These are phyloP conservation scores for Pararge aegeria DNA, from an alignment of 1,140 invertebrate species.

Conservation along the genomic window DNA sequence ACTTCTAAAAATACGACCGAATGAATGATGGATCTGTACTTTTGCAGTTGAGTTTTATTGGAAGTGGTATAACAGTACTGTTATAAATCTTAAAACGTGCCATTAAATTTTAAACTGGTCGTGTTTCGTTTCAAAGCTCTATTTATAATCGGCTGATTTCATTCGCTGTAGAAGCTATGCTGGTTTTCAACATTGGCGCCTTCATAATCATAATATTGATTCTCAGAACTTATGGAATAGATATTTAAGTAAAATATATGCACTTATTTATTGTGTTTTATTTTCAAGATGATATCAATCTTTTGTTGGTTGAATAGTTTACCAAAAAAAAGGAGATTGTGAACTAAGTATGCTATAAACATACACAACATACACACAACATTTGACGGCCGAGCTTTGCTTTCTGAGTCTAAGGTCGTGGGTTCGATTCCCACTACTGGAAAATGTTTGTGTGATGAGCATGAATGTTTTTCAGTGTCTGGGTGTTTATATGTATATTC, in stretches of 20 bases:
- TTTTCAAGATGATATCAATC: neutral
- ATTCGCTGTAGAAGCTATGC: constrained; percentile 19
- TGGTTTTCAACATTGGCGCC: neutral
- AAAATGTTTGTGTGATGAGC: too few relatives aligned
- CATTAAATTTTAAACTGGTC: constrained; percentile 46
- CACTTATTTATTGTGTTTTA: neutral
- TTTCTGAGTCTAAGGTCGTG: too few relatives aligned
- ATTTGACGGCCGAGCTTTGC: too few relatives aligned
- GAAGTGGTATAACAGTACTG: constrained; percentile 15
- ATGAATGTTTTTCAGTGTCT: too few relatives aligned
- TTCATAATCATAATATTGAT: constrained; percentile 2
- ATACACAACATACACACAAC: too few relatives aligned
- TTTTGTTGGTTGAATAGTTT: too few relatives aligned
- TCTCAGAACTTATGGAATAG: neutral
- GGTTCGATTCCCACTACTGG: too few relatives aligned
- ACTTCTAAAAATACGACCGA: neutral
- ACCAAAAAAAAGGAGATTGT: too few relatives aligned
- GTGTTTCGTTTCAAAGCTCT: constrained; percentile 46
- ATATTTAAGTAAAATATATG: neutral
- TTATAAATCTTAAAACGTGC: constrained; percentile 46
- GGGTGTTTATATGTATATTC: too few relatives aligned
- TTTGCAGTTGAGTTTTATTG: neutral
- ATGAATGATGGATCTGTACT: too few relatives aligned
- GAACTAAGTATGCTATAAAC: too few relatives aligned
- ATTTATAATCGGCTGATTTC: constrained; percentile 66